A percentile compares a stretch with the other conserved stretches of the same genome.
phyloP scores from a whole-genome alignment of 2,113 vertebrate species.

The Gracilinanus agilis region DNA sequence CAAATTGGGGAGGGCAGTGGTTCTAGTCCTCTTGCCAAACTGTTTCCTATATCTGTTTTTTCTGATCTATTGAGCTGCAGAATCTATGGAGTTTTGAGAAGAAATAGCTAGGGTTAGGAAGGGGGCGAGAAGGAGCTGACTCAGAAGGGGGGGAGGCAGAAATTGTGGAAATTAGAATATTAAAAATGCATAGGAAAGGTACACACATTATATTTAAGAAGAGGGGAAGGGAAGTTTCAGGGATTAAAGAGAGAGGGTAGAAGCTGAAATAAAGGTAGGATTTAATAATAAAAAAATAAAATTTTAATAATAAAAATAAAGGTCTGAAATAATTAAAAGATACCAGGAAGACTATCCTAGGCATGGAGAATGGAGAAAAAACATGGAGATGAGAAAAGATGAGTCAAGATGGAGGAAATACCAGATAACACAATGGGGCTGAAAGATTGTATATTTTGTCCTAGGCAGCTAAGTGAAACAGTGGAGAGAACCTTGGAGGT shows the following conservation, averaged over 20 bases:
- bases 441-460: too few relatives aligned
- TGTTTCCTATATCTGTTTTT: not conserved
- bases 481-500: too few relatives aligned
- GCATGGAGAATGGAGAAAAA: not conserved
- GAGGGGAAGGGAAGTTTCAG: not conserved
- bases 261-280: not conserved
- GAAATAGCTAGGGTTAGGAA: not conserved
- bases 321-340: too few relatives aligned
- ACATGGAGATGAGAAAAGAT: not conserved
- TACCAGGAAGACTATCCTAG: not conserved
- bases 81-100: not conserved
- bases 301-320: too few relatives aligned
- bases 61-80: not conserved
- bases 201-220: not conserved
- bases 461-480: too few relatives aligned
- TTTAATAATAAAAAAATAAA: too few relatives aligned
- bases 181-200: not conserved
- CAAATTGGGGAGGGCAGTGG: not conserved
- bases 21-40: not conserved
- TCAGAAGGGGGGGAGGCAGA: not conserved
- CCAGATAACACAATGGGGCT: not conserved
- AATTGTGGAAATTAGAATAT: not conserved
- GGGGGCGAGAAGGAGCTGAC: not conserved
- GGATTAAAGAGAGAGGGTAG: not conserved
- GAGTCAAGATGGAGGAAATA: not conserved